Evolutionary conservation across 1,140 invertebrate species (phyloP).

Genomic region (Zaprionus lachaisei): DNA sequence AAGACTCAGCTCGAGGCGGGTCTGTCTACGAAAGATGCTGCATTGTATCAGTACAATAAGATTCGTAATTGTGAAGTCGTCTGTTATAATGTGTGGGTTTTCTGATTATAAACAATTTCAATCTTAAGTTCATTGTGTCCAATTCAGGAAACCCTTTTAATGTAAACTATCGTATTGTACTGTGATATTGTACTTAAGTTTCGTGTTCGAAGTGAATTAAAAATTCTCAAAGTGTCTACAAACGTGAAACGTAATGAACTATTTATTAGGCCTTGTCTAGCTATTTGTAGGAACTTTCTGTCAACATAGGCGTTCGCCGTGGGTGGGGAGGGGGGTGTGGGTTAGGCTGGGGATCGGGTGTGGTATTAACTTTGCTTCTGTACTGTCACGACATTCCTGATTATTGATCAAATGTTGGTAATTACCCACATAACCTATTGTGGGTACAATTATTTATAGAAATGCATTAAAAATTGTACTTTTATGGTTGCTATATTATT

Average conservation of each 20-base stretch:
- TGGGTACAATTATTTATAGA: background rate
- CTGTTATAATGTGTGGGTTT: no score
- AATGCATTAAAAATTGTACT: background rate
- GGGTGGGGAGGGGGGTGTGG: background rate
- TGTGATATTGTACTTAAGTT: background rate
- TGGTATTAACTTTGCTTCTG: background rate
- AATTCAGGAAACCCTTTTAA: no score
- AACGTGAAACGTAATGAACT: background rate
- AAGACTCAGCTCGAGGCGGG: background rate
- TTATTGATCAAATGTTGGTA: constrained; percentile 1
- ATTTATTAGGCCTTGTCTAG: background rate
- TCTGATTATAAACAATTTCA: background rate
- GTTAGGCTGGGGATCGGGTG: background rate
- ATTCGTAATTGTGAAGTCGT: background rate
- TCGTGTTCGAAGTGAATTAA: background rate
- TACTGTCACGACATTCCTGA: background rate
- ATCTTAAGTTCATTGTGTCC: background rate
- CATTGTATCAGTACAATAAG: background rate
- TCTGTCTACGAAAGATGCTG: background rate
- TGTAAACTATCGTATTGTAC: no score
- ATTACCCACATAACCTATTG: background rate
- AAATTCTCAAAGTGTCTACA: background rate
- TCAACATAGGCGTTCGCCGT: background rate
- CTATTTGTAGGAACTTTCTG: background rate
- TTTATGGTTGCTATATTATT: background rate